Conservation (phyloP, 2,113 vertebrate genomes). For the Melozone crissalis region DNA sequence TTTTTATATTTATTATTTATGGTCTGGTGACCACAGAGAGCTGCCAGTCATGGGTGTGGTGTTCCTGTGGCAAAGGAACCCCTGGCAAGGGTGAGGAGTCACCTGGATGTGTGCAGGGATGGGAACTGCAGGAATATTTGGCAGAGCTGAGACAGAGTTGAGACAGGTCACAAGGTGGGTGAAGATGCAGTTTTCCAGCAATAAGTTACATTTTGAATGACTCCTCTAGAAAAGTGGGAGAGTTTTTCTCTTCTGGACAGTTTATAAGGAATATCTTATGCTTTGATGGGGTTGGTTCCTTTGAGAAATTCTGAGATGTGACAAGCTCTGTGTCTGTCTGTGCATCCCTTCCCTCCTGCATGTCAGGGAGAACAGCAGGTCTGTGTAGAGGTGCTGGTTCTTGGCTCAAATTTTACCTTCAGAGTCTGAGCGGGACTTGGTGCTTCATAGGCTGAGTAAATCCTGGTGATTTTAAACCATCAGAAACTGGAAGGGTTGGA, state of each 20-base stretch:
- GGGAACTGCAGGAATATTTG: neutral
- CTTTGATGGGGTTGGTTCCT: neutral
- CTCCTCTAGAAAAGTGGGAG: neutral
- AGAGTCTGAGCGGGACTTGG: neutral
- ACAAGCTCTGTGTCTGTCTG: neutral
- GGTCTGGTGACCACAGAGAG: neutral
- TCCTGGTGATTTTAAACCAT: neutral
- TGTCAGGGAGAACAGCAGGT: neutral
- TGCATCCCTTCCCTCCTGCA: fast-evolving
- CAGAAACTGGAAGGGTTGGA: neutral
- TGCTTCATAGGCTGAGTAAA: neutral
- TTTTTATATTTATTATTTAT: neutral
- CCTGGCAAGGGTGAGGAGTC: neutral
- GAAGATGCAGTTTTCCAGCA: neutral
- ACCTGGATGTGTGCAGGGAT: neutral
- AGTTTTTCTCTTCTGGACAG: neutral
- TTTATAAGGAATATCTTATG: neutral
- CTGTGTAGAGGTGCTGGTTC: neutral
- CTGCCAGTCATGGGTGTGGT: neutral
- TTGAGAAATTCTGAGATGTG: neutral
- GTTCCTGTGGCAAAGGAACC: neutral
- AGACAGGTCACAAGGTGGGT: neutral
- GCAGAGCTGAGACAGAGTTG: neutral
- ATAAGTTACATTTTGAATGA: neutral
- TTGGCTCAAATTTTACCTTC: neutral